Evolutionary conservation across 2,888 invertebrate genomes (phyloP).

Genomic region (Spisula subtruncata): DNA sequence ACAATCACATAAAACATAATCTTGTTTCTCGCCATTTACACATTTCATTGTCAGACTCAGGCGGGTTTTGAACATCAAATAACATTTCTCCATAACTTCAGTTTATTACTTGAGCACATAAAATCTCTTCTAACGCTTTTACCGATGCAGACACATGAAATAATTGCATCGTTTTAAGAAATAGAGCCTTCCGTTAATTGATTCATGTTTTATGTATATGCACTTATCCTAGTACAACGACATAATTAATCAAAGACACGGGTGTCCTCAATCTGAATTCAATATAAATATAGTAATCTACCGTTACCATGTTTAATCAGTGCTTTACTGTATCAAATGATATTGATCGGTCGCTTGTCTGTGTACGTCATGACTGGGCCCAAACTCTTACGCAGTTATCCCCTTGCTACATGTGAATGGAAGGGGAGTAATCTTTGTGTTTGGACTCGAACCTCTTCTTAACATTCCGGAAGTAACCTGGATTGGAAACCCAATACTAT

Average conservation of each 20-base stretch:
- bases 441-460: too few species aligned
- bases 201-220: not conserved
- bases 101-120: not conserved
- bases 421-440: too few species aligned
- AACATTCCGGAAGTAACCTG: too few species aligned
- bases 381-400: too few species aligned
- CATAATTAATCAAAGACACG: not conserved
- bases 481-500: too few species aligned
- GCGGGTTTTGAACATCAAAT: not conserved
- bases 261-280: not conserved
- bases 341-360: too few species aligned
- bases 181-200: not conserved
- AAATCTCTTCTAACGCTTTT: not conserved
- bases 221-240: not conserved
- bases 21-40: not conserved
- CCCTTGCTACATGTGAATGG: too few species aligned
- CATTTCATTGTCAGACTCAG: constrained; percentile 19
- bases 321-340: too few species aligned
- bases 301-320: too few species aligned
- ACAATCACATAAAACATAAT: constrained; percentile 15
- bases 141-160: not conserved
- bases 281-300: not conserved
- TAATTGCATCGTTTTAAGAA: not conserved
- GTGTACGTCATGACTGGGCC: too few species aligned
- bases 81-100: not conserved